These are phyloP conservation scores for Lamellibrachia luymesi DNA, from an alignment of 1,140 invertebrate species.

Conservation along the genomic window DNA sequence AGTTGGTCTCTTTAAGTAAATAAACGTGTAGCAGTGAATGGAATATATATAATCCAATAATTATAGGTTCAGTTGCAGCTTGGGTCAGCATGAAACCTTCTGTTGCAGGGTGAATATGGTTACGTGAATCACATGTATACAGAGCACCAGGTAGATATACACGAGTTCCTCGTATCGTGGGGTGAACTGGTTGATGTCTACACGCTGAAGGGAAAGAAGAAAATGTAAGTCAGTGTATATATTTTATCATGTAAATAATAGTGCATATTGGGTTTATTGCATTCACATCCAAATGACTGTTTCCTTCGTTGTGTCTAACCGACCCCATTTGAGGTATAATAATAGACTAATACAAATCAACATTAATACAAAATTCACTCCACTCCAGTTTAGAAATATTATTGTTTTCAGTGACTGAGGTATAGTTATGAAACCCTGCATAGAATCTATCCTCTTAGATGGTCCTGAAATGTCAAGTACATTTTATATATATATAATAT, in stretches of 20 bases:
- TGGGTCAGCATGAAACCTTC: neutral
- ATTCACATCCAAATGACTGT: neutral
- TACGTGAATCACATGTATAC: slow-evolving; percentile 64
- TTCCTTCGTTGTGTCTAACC: too few relatives aligned
- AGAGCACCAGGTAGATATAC: slow-evolving; percentile 62
- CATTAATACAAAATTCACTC: too few relatives aligned
- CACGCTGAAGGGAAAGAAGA: slow-evolving; percentile 20
- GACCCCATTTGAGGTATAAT: too few relatives aligned
- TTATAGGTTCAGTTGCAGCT: too few relatives aligned
- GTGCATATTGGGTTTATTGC: neutral
- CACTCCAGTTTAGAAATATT: too few relatives aligned
- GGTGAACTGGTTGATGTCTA: slow-evolving; percentile 36
- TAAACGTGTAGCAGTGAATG: too few relatives aligned
- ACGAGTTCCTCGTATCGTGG: slow-evolving; percentile 58
- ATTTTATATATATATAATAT: neutral
- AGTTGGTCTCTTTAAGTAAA: too few relatives aligned
- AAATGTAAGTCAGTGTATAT: slow-evolving; percentile 8
- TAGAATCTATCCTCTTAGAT: too few relatives aligned
- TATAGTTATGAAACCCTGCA: too few relatives aligned
- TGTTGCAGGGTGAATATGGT: slow-evolving; percentile 16
- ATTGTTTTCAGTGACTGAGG: too few relatives aligned
- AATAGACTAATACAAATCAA: too few relatives aligned
- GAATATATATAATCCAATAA: too few relatives aligned
- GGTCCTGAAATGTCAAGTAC: neutral
- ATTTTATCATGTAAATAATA: neutral